Percentiles rank a stretch among this genome's conserved stretches.
These are phyloP conservation scores for Cybosia mesomella DNA, from an alignment of 2,888 invertebrate genomes.

Conservation along the genomic window DNA sequence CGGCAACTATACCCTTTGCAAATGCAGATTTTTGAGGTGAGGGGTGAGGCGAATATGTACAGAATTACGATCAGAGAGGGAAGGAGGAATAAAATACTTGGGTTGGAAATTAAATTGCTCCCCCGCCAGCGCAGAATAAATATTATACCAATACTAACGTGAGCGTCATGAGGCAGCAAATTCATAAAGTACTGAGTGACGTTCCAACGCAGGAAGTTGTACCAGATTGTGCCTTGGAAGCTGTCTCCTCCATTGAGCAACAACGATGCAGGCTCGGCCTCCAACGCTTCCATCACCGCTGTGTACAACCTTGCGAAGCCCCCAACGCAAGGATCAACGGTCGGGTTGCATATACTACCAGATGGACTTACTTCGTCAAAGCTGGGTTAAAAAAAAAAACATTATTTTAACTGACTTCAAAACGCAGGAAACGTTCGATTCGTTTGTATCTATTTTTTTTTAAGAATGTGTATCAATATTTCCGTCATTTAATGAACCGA, in stretches of 20 bases:
- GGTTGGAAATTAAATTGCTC: too few relatives aligned
- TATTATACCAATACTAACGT: slow-evolving; percentile 88
- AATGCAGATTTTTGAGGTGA: too few relatives aligned
- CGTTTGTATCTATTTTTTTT: too few relatives aligned
- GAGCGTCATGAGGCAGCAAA: slow-evolving; percentile 91
- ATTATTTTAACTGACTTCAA: too few relatives aligned
- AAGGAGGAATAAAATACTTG: too few relatives aligned
- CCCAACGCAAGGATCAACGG: slow-evolving; percentile 87
- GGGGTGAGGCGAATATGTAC: too few relatives aligned
- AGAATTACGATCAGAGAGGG: too few relatives aligned
- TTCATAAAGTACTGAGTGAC: slow-evolving; percentile 92
- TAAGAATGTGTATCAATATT: too few relatives aligned
- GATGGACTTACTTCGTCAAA: slow-evolving; percentile 87
- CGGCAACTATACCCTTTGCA: too few relatives aligned
- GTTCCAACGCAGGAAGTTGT: slow-evolving; percentile 91
- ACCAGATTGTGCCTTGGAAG: slow-evolving; percentile 92
- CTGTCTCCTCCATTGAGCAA: slow-evolving; percentile 90
- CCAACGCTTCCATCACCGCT: slow-evolving; percentile 78
- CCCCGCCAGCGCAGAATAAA: too few relatives aligned
- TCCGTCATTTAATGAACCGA: too few relatives aligned
- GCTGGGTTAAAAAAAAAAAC: slow-evolving; percentile 65
- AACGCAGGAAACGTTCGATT: too few relatives aligned
- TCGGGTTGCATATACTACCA: slow-evolving; percentile 86
- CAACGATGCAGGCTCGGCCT: slow-evolving; percentile 88
- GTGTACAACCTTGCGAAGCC: slow-evolving; percentile 90